Percentiles rank a stretch among this genome's conserved stretches.
Evolutionary conservation across 2,113 vertebrate species (phyloP).

Genomic region (Aramus guarauna): DNA sequence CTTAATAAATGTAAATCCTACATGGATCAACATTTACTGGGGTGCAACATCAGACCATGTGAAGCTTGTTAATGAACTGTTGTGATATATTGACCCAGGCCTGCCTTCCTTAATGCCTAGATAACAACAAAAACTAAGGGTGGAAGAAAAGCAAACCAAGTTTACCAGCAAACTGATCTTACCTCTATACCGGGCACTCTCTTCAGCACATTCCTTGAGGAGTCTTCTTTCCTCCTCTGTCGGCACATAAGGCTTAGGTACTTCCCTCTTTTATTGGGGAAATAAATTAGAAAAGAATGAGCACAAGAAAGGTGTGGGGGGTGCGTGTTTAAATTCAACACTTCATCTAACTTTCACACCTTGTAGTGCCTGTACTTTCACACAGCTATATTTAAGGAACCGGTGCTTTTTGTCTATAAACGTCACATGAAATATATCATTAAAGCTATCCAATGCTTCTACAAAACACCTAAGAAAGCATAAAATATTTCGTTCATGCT

Average conservation of each 20-base stretch:
- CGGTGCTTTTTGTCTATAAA: background rate
- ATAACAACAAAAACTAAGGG: background rate
- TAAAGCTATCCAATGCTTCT: background rate
- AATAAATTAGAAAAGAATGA: background rate
- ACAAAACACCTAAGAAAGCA: background rate
- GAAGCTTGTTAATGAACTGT: background rate
- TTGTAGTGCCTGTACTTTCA: background rate
- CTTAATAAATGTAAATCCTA: background rate
- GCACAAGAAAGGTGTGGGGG: background rate
- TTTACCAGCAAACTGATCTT: conserved; percentile 56
- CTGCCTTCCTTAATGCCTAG: background rate
- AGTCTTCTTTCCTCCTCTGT: conserved; percentile 87
- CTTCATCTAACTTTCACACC: background rate
- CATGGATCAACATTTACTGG: background rate
- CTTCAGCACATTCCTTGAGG: conserved; percentile 84
- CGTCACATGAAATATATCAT: rapidly evolving
- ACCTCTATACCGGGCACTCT: conserved; percentile 92
- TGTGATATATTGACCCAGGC: rapidly evolving
- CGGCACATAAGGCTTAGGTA: conserved; percentile 75
- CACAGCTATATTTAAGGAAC: background rate
- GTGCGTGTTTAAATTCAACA: background rate
- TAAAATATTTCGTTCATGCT: rapidly evolving
- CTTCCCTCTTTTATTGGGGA: conserved; percentile 57
- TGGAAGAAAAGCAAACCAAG: background rate
- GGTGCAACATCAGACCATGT: background rate